A percentile compares a stretch with the other conserved stretches of the same genome.
phyloP scores from a whole-genome alignment of 53 echinoderm and acorn worm species.

The Antedon mediterranea region DNA sequence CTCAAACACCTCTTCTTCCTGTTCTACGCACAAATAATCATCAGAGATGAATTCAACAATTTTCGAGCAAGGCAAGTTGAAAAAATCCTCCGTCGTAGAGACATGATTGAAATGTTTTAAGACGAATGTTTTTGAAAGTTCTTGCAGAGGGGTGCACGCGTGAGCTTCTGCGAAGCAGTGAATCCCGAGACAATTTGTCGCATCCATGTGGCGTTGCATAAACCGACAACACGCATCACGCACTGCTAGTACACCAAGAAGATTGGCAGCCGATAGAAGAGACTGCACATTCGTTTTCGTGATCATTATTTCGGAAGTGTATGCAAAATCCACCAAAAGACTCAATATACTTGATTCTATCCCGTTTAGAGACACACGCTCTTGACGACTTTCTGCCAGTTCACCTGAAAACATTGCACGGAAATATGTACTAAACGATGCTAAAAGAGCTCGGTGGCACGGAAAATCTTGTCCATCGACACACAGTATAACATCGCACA shows the following conservation, averaged over 20 bases:
- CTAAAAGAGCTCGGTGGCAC: conserved; percentile 1
- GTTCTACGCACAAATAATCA: not conserved
- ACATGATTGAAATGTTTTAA: conserved; percentile 5
- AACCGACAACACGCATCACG: conserved; percentile 10
- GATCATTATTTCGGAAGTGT: conserved; percentile 1
- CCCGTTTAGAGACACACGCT: not conserved
- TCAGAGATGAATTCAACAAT: conserved; percentile 4
- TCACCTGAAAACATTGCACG: conserved; percentile 6
- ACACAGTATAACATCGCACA: conserved; percentile 7
- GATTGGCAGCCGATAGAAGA: conserved; percentile 7
- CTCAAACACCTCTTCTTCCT: conserved; percentile 3
- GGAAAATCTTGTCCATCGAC: conserved; percentile 6
- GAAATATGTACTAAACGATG: conserved; percentile 6
- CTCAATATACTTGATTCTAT: not conserved
- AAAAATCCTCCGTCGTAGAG: not conserved
- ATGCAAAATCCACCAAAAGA: not conserved
- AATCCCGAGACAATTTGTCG: not conserved
- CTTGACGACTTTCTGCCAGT: conserved; percentile 3
- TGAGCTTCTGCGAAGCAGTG: conserved; percentile 9
- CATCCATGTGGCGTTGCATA: conserved; percentile 8
- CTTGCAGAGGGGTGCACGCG: conserved; percentile 4
- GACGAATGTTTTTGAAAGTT: conserved; percentile 2
- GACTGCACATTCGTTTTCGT: conserved; percentile 7
- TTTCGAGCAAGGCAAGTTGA: not conserved
- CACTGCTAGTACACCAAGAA: conserved; percentile 2